Percentiles rank a stretch among this genome's conserved stretches.
phyloP scores from a whole-genome alignment of 1,140 invertebrate species.

The Plectrocnemia conspersa region DNA sequence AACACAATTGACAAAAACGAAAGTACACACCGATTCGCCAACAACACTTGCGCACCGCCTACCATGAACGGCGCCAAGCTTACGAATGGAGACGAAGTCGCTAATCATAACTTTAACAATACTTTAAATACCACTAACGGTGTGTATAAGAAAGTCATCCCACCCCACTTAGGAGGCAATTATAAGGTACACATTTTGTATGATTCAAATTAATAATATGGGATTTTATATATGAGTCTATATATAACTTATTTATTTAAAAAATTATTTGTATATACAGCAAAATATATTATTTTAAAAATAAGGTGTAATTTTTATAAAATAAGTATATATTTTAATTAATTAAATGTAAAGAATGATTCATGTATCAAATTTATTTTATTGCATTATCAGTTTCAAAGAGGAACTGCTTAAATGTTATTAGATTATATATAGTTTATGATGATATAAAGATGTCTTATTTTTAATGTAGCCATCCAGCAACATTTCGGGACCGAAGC shows the following conservation, averaged over 20 bases:
- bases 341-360: too few relatives aligned
- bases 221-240: background rate
- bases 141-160: slow-evolving; percentile 33
- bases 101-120: slow-evolving; percentile 20
- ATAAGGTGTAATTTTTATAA: too few relatives aligned
- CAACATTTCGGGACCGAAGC: slow-evolving; percentile 56
- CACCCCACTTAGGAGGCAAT: slow-evolving; percentile 31
- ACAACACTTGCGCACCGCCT: background rate
- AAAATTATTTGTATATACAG: too few relatives aligned
- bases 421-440: too few relatives aligned
- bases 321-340: too few relatives aligned
- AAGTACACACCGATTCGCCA: background rate
- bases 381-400: too few relatives aligned
- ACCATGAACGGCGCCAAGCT: slow-evolving; percentile 3
- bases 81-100: background rate
- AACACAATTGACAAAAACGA: slow-evolving; percentile 23
- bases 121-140: slow-evolving; percentile 19
- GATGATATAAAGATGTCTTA: slow-evolving; percentile 10
- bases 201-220: background rate
- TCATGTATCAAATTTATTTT: too few relatives aligned
- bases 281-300: too few relatives aligned
- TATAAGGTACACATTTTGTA: slow-evolving; percentile 27
- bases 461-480: slow-evolving; percentile 43
- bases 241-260: too few relatives aligned
- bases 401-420: too few relatives aligned